A percentile compares a stretch with the other conserved stretches of the same genome.
These are phyloP conservation scores for Megalops cyprinoides DNA, from an alignment of 2,797 vertebrate species.

Conservation along the genomic window DNA sequence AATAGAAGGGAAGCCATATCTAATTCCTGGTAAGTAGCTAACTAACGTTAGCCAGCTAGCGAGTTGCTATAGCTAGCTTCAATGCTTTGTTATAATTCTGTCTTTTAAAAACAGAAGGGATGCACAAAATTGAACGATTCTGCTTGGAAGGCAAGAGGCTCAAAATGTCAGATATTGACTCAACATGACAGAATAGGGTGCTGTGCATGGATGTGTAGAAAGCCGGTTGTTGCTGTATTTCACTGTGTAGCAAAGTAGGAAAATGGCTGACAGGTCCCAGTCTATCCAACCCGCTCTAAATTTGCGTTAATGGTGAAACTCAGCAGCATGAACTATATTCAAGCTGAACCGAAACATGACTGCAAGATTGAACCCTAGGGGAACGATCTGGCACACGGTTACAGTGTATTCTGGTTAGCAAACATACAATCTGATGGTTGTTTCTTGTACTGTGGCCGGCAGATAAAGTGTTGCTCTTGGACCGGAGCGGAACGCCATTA, in stretches of 20 bases:
- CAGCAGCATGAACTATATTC: not conserved
- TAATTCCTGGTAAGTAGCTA: constrained; percentile 81
- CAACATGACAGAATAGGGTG: constrained; percentile 10
- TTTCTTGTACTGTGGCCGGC: constrained; percentile 32
- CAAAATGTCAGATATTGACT: constrained; percentile 17
- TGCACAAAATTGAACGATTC: not conserved
- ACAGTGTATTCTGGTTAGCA: not conserved
- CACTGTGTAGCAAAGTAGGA: constrained; percentile 53
- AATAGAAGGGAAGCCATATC: constrained; percentile 76
- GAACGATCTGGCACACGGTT: not conserved
- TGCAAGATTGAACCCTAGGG: not conserved
- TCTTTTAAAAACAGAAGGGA: not conserved
- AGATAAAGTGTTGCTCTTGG: constrained; percentile 58
- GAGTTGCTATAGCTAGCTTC: constrained; percentile 48
- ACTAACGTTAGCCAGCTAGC: constrained; percentile 55
- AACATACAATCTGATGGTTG: not conserved
- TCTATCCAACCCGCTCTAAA: constrained; percentile 58
- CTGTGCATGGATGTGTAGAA: constrained; percentile 24
- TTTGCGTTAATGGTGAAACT: constrained; percentile 57
- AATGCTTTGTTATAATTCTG: constrained; percentile 23
- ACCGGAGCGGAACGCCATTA: constrained; percentile 79
- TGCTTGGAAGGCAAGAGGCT: constrained; percentile 1
- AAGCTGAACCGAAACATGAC: not conserved
- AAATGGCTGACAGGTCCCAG: constrained; percentile 70
- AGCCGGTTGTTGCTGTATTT: constrained; percentile 37